Conservation (phyloP, 2,797 vertebrate species). For the Parambassis ranga region DNA sequence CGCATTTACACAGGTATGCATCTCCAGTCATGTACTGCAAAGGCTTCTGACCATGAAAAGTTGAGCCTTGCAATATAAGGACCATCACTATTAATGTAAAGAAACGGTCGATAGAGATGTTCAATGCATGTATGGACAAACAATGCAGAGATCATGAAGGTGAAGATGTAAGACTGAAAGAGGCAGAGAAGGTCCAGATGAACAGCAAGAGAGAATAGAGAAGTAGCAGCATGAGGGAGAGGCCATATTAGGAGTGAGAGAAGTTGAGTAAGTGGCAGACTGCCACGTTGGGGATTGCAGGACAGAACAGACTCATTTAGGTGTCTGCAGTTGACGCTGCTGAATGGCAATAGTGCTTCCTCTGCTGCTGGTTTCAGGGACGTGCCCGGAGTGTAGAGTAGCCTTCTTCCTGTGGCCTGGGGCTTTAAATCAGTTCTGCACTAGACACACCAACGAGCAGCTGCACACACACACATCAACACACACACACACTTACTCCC, state of each 20-base stretch:
- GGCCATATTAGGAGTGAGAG: conserved; percentile 42
- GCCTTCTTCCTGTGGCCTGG: conserved; percentile 74
- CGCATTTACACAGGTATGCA: no score
- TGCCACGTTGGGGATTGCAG: conserved; percentile 69
- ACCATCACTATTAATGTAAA: conserved; percentile 34
- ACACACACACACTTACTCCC: conserved; percentile 24
- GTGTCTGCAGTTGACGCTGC: conserved; percentile 66
- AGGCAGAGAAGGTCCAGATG: conserved; percentile 18
- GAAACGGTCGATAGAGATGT: conserved; percentile 22
- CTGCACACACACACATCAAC: conserved; percentile 46
- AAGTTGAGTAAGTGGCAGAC: conserved; percentile 62
- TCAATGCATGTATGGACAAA: conserved; percentile 1
- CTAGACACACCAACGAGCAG: conserved; percentile 71
- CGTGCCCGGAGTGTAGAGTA: conserved; percentile 80
- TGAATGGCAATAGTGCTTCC: conserved; percentile 82
- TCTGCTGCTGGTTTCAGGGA: conserved; percentile 77
- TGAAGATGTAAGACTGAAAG: conserved; percentile 6
- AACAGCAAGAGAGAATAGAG: conserved; percentile 27
- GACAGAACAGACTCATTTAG: conserved; percentile 83
- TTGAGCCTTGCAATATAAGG: conserved; percentile 28
- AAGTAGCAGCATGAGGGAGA: conserved; percentile 8
- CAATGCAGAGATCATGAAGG: conserved; percentile 5
- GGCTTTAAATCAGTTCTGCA: conserved; percentile 79
- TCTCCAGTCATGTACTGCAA: neutral
- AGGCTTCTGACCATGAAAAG: neutral